Conservation (phyloP, 1,140 invertebrate species). For the Glossosoma conforme region DNA sequence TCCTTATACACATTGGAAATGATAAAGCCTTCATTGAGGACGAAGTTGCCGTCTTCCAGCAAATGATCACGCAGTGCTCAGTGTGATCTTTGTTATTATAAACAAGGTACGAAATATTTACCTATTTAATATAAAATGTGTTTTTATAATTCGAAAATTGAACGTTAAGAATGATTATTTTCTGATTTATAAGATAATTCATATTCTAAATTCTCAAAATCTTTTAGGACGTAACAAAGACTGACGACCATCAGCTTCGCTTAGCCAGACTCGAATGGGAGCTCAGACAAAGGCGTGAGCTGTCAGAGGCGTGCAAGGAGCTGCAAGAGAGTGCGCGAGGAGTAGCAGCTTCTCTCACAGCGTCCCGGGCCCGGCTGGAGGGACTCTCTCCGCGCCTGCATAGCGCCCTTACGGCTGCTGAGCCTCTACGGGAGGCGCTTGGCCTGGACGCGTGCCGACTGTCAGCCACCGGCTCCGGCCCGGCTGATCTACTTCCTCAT, state of each 20-base stretch:
- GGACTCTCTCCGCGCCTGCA: slow-evolving; percentile 76
- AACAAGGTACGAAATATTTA: no score
- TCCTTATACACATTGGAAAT: no score
- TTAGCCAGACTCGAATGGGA: slow-evolving; percentile 89
- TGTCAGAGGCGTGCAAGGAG: slow-evolving; percentile 71
- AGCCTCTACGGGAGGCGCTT: slow-evolving; percentile 86
- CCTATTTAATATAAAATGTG: no score
- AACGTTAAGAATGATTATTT: no score
- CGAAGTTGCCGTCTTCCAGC: no score
- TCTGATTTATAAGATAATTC: no score
- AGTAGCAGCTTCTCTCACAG: slow-evolving; percentile 69
- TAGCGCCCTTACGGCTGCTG: slow-evolving; percentile 64
- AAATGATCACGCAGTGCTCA: no score
- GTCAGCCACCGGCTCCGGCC: slow-evolving; percentile 48
- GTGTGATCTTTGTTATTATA: no score
- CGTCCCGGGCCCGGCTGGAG: slow-evolving; percentile 74
- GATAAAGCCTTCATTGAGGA: no score
- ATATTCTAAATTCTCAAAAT: no score
- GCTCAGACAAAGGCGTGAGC: slow-evolving; percentile 79
- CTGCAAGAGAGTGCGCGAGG: slow-evolving; percentile 72
- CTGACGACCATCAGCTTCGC: slow-evolving; percentile 72
- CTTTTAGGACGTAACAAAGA: slow-evolving; percentile 64
- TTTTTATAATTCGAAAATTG: no score
- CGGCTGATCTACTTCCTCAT: slow-evolving; percentile 70
- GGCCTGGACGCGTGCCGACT: slow-evolving; percentile 72